Evolutionary conservation across 23 tunicate genomes (phyloP), one percentile per base, ranked within the genome.

Genomic region (Halocynthia roretzi): DNA sequence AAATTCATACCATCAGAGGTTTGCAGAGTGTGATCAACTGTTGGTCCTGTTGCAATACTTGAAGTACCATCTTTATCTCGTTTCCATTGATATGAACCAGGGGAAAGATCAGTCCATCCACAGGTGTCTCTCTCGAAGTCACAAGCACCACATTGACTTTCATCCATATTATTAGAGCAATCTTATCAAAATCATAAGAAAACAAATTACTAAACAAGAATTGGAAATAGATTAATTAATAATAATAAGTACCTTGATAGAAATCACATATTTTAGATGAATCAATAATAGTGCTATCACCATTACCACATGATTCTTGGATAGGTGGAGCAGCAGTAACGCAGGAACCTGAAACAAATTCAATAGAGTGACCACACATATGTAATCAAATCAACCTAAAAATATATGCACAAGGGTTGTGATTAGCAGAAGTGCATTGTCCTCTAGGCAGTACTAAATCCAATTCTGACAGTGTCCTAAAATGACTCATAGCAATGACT

Each of bases 41-140:
- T 67, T 6, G 98, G 98, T 11, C 98, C 98, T 5, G 91, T 85
- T 9, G n/a, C 78, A 11, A 90, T 85, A 5, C 85, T 78, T 51
- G 92, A 86, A 5, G 98, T 92, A 53, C 98, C 98, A 68, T 76
- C 98, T 51, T 77, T 73, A 51, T 92, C 98, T 57, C 92, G 65
- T 7, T 48, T 70, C 98, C 98, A 92, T 56, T 54, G 68, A 75
- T 70, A 92, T 7, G 77, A 80, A 20, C 87, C 84, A 0, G 77
- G 48, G 7, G 98, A 86, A 8, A 82, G 70, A 72, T 86, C 92
- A 7, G 48, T 49, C 93, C 87, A 83, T 20, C 98, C 98, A 62
- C 98, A 86, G 31, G 64, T 61, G 7, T 74, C 81, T 15, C 55
- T 63, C 64, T 92, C 98, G 53, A 92, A 92, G 64, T 54, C 61